phyloP scores from a whole-genome alignment of 2,888 invertebrate species.

The Eudasyphora cyanicolor region DNA sequence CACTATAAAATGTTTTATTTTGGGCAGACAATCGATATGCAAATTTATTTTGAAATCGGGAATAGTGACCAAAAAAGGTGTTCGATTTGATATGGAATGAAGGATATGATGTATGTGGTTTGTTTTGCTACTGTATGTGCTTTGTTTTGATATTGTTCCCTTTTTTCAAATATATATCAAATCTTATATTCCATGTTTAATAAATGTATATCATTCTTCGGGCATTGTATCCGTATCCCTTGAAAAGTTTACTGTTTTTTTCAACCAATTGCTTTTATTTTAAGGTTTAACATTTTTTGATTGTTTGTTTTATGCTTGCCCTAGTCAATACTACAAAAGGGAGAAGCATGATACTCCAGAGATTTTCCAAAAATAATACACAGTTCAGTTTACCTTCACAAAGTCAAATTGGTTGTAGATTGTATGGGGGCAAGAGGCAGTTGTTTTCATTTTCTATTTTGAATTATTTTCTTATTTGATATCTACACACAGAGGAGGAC shows the following conservation, averaged over 20 bases:
- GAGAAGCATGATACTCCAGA: background rate
- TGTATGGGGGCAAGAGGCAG: background rate
- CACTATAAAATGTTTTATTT: no score
- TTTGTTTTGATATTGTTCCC: background rate
- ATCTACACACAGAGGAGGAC: no score
- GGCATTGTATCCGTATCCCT: background rate
- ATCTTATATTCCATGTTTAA: background rate
- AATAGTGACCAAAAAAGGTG: no score
- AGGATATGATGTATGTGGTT: no score
- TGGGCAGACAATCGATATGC: no score
- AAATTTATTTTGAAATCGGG: no score
- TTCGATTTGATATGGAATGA: no score
- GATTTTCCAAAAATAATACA: background rate
- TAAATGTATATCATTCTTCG: background rate
- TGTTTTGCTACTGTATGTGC: no score
- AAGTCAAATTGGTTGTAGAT: background rate
- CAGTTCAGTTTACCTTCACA: background rate
- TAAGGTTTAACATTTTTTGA: constrained; percentile 3
- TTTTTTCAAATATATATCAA: no score
- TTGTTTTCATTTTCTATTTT: no score
- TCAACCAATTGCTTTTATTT: constrained; percentile 48
- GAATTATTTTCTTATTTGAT: no score
- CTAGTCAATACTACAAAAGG: background rate
- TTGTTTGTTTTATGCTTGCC: constrained; percentile 48
- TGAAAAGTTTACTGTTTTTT: background rate